Percentiles rank a stretch among this genome's conserved stretches.
phyloP scores from a whole-genome alignment of 2,113 vertebrate genomes.

The Condylura cristata region DNA sequence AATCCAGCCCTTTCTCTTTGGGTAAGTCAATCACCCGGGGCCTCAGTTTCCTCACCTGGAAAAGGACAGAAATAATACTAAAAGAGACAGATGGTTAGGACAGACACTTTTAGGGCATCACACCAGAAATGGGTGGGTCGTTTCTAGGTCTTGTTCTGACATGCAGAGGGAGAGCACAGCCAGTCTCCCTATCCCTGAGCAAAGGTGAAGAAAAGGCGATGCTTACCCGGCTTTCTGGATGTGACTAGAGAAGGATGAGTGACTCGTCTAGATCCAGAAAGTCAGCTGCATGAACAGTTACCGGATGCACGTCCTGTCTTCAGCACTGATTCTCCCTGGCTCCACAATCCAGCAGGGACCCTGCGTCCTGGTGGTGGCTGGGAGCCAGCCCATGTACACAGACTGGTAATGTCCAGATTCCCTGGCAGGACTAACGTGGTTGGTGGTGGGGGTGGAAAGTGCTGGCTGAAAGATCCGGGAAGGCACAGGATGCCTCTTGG shows the following conservation, averaged over 20 bases:
- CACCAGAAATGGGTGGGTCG: not conserved
- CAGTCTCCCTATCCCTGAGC: not conserved
- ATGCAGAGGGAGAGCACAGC: not conserved
- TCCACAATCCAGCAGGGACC: not conserved
- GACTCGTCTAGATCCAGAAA: not conserved
- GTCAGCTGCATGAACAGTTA: not conserved
- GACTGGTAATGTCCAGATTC: not conserved
- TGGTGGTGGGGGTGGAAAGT: rapidly evolving
- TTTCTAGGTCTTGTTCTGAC: not conserved
- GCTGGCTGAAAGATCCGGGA: rapidly evolving
- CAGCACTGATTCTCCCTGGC: not conserved
- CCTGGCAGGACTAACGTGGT: not conserved
- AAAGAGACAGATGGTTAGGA: not conserved
- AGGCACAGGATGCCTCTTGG: not conserved
- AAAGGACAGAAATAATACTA: not conserved
- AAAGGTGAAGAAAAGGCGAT: not conserved
- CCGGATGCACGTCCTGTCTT: not conserved
- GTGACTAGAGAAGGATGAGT: not conserved
- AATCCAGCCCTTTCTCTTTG: not conserved
- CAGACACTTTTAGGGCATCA: rapidly evolving
- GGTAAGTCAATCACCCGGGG: not conserved
- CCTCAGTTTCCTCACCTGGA: not conserved
- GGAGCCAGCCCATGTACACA: not conserved
- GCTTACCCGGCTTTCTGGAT: not conserved
- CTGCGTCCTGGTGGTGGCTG: not conserved